A percentile compares a stretch with the other conserved stretches of the same genome.
Evolutionary conservation across 2,797 vertebrate genomes (phyloP).

Genomic region (Pantherophis alleghaniensis): DNA sequence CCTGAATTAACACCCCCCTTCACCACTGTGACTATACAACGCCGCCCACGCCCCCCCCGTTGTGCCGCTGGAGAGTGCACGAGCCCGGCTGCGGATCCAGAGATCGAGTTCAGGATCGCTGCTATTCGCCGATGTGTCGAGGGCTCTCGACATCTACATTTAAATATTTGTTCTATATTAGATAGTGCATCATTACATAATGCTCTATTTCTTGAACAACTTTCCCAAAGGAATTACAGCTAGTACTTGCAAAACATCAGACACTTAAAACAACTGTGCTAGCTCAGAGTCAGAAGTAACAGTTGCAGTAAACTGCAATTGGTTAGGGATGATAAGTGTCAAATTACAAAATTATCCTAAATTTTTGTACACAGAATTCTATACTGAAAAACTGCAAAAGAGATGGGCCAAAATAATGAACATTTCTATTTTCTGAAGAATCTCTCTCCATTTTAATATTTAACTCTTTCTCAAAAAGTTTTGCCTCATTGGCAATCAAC

Average conservation of each 20-base stretch:
- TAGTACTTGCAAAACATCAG: not conserved
- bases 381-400: not conserved
- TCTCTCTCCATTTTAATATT: not conserved
- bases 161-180: not conserved
- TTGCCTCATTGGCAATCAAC: not conserved
- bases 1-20: too few relatives aligned
- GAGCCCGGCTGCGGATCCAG: too few relatives aligned
- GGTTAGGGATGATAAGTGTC: not conserved
- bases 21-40: too few relatives aligned
- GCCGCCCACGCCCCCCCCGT: too few relatives aligned
- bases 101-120: too few relatives aligned
- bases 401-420: not conserved
- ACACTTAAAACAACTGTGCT: not conserved
- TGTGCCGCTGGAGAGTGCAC: too few relatives aligned
- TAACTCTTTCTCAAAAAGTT: not conserved
- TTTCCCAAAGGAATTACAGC: not conserved
- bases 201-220: not conserved
- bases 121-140: too few relatives aligned
- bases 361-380: not conserved
- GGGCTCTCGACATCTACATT: not conserved
- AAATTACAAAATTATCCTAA: constrained; percentile 4
- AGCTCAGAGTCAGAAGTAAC: not conserved
- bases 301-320: not conserved
- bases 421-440: not conserved
- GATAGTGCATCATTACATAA: not conserved